A percentile compares a stretch with the other conserved stretches of the same genome.
Conservation (phyloP, 2,888 invertebrate species). For the Drosophila mayaguana region DNA sequence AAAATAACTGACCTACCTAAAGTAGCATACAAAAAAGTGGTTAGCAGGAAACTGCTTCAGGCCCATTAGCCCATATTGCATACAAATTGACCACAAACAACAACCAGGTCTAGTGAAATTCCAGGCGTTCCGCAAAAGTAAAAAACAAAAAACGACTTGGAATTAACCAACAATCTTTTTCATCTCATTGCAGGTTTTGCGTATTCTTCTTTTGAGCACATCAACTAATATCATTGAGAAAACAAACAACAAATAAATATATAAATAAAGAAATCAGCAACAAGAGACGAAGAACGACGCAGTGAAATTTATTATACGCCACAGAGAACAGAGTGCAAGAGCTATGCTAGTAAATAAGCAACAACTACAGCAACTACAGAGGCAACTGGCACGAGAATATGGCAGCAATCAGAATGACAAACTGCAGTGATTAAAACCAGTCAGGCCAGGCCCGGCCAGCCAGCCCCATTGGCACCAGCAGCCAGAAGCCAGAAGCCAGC, state of each 20-base stretch:
- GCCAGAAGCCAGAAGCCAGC: background rate
- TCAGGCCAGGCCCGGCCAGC: slow-evolving; percentile 61
- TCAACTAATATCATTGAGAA: slow-evolving; percentile 71
- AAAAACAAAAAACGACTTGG: slow-evolving; percentile 3
- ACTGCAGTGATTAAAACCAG: slow-evolving; percentile 78
- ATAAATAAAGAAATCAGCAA: slow-evolving; percentile 26
- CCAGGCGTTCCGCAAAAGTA: slow-evolving; percentile 24
- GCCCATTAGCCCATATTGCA: slow-evolving; percentile 17
- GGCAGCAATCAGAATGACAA: slow-evolving; percentile 74
- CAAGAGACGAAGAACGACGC: slow-evolving; percentile 16
- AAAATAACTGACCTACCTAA: background rate
- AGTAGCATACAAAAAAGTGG: slow-evolving; percentile 1
- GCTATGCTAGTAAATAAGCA: slow-evolving; percentile 48
- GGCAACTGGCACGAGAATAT: slow-evolving; percentile 70
- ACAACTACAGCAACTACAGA: slow-evolving; percentile 23
- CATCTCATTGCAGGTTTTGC: slow-evolving; percentile 69
- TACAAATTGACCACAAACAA: slow-evolving; percentile 12
- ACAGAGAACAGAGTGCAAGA: slow-evolving; percentile 12
- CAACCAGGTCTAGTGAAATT: slow-evolving; percentile 17
- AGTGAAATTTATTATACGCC: slow-evolving; percentile 60
- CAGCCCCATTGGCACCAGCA: slow-evolving; percentile 34
- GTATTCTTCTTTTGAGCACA: slow-evolving; percentile 71
- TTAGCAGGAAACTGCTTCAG: background rate
- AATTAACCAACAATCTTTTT: slow-evolving; percentile 37
- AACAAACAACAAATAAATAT: slow-evolving; percentile 22